Base-by-base conservation (phyloP, 2,888 invertebrate species). In the Teinopalpus imperialis region DNA sequence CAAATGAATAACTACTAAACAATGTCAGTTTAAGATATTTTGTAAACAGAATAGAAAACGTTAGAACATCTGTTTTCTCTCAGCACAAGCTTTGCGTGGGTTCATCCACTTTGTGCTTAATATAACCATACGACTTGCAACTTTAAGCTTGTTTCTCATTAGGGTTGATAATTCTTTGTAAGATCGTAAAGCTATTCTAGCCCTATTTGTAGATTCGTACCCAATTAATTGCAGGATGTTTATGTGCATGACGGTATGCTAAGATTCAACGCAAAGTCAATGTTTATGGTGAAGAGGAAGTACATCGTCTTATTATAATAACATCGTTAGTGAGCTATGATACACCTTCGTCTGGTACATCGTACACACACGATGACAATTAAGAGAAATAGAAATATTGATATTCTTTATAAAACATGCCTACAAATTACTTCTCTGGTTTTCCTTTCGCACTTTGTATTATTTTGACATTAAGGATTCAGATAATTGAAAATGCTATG, bases 171-270 rank as follows among this genome's bases (percentile, higher is more conserved):
- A 18, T 46, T 18, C 12, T 7, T 7, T 41, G 16, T 3, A 35
- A 13, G 7, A 5, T 16, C 9, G 4, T 10, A 6, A 35, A 26
- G 18, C 18, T 8, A 8, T 14, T 2, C 14, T 10, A 7, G 10
- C 20, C 20, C 14, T 23, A 27, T 32, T 32, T 14, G 27, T 14
- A 26, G 20, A 39, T 37, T 44, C 9, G 57, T 53, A 60, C 50
- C 57, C 67, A 73, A 80, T 79, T 78, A 78, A 74, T 72, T 66
- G 64, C 69, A 69, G 77, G 78, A 77, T 79, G 78, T 81, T 81
- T 80, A 69, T 66, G 56, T 59, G 54, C 56, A 56, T 52, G 56
- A 52, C 34, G 29, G 40, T 45, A 27, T 40, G 34, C 51, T 47
- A 49, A 39, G 45, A 32, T 64, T 63, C 32, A 34, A 45, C 39